Conservation (phyloP, 2,888 invertebrate species). For the Drosophila greeni region DNA sequence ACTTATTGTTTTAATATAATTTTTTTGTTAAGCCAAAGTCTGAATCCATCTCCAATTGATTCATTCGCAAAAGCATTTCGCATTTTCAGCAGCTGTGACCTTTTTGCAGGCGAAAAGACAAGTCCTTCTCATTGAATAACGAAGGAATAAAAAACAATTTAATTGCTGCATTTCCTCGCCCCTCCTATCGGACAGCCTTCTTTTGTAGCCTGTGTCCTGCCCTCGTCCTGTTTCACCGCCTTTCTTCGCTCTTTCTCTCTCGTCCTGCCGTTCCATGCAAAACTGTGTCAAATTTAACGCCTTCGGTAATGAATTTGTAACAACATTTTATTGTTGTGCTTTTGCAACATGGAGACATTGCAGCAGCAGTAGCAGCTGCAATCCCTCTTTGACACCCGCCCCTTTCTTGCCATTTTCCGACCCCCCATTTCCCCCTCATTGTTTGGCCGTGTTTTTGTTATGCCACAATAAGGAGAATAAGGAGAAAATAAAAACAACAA, state of each 20-base stretch:
- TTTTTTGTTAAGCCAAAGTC: not conserved
- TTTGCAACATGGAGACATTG: slow-evolving; percentile 47
- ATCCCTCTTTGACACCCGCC: not conserved
- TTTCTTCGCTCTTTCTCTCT: not conserved
- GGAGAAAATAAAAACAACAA: slow-evolving; percentile 43
- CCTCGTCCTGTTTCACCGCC: slow-evolving; percentile 12
- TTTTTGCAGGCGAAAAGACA: slow-evolving; percentile 11
- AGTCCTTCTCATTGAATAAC: slow-evolving; percentile 16
- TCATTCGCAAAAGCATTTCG: not conserved
- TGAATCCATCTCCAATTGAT: slow-evolving; percentile 9
- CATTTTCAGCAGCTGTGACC: slow-evolving; percentile 8
- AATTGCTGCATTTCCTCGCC: slow-evolving; percentile 38
- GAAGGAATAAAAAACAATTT: slow-evolving; percentile 30
- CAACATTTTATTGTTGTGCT: slow-evolving; percentile 72
- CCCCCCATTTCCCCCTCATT: slow-evolving; percentile 8
- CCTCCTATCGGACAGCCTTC: slow-evolving; percentile 15
- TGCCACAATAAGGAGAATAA: slow-evolving; percentile 62
- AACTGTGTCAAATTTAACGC: slow-evolving; percentile 74
- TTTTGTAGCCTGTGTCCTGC: slow-evolving; percentile 37
- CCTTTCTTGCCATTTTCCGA: slow-evolving; percentile 1
- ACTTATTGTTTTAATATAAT: not conserved
- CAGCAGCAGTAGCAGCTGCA: slow-evolving; percentile 28
- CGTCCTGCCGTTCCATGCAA: slow-evolving; percentile 53
- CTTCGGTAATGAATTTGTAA: slow-evolving; percentile 74
- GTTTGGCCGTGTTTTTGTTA: slow-evolving; percentile 60